These are phyloP conservation scores for Azorinus chamasolen DNA, from an alignment of 2,888 invertebrate species.

Conservation along the genomic window DNA sequence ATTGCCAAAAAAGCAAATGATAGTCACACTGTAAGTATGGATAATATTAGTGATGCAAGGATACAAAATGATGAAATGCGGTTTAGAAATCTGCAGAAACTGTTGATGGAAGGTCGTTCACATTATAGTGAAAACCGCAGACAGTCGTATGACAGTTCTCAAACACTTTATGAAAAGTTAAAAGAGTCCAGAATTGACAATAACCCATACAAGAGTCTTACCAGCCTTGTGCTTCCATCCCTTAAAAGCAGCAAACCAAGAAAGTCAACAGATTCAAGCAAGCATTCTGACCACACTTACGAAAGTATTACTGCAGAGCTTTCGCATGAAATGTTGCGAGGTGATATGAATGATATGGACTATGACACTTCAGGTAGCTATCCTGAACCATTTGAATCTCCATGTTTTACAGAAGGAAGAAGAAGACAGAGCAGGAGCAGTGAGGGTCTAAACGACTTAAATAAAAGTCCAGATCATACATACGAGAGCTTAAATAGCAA, in stretches of 20 bases:
- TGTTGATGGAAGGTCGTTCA: constrained; percentile 12
- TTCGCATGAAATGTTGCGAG: constrained; percentile 10
- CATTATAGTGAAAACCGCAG: too few species aligned
- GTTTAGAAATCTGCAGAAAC: background rate
- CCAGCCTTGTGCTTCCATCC: constrained; percentile 28
- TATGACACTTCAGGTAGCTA: background rate
- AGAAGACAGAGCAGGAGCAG: too few species aligned
- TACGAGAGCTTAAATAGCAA: background rate
- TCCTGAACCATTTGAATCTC: too few species aligned
- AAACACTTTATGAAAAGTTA: constrained; percentile 22
- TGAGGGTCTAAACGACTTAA: too few species aligned
- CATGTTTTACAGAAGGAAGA: too few species aligned
- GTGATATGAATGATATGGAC: constrained; percentile 15
- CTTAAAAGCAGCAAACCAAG: too few species aligned
- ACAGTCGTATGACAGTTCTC: background rate
- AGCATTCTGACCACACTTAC: constrained; percentile 41
- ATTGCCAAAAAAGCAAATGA: too few species aligned
- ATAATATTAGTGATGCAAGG: too few species aligned
- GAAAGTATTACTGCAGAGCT: constrained; percentile 35
- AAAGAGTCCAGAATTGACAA: constrained; percentile 5
- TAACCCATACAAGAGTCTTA: constrained; percentile 16
- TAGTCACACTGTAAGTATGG: too few species aligned
- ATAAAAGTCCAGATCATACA: too few species aligned
- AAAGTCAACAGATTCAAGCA: too few species aligned
- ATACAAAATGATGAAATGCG: background rate